These are phyloP conservation scores for Eristalinus sepulchralis DNA, from an alignment of 2,888 invertebrate genomes.

Conservation along the genomic window DNA sequence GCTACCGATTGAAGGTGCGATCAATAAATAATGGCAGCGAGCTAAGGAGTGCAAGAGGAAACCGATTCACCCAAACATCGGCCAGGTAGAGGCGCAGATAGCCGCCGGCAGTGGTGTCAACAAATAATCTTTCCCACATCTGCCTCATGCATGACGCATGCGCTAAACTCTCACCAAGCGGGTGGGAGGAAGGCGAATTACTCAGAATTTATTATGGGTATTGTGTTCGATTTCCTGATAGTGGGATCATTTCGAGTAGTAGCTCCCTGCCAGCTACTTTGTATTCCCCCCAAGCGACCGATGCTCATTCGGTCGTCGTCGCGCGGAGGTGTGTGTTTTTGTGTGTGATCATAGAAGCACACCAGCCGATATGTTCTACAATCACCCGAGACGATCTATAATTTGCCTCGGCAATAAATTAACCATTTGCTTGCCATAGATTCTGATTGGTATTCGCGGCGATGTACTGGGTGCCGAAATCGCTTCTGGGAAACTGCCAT, in stretches of 20 bases:
- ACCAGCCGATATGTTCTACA: slow-evolving; percentile 54
- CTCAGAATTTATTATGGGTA: slow-evolving; percentile 68
- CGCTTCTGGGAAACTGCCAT: slow-evolving; percentile 62
- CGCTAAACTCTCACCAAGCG: slow-evolving; percentile 64
- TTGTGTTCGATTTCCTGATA: slow-evolving; percentile 67
- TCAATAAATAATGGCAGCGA: slow-evolving; percentile 67
- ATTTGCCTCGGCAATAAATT: slow-evolving; percentile 70
- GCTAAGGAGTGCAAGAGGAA: slow-evolving; percentile 11
- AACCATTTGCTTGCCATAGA: slow-evolving; percentile 64
- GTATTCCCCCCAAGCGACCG: slow-evolving; percentile 43
- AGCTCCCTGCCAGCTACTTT: slow-evolving; percentile 61
- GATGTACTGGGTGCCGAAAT: slow-evolving; percentile 67
- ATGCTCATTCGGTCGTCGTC: neutral
- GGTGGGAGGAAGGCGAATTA: slow-evolving; percentile 31
- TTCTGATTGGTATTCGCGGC: slow-evolving; percentile 67
- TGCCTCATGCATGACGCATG: slow-evolving; percentile 68
- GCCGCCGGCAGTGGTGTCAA: slow-evolving; percentile 27
- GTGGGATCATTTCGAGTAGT: slow-evolving; percentile 45
- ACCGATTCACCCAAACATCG: slow-evolving; percentile 35
- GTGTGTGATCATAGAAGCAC: slow-evolving; percentile 30
- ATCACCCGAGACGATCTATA: slow-evolving; percentile 68
- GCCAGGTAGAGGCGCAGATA: slow-evolving; percentile 6
- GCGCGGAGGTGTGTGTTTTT: slow-evolving; percentile 17
- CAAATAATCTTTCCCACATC: slow-evolving; percentile 69
- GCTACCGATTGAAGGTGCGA: slow-evolving; percentile 70